Conservation (phyloP, 2,888 invertebrate genomes). For the Drosophila rubida region DNA sequence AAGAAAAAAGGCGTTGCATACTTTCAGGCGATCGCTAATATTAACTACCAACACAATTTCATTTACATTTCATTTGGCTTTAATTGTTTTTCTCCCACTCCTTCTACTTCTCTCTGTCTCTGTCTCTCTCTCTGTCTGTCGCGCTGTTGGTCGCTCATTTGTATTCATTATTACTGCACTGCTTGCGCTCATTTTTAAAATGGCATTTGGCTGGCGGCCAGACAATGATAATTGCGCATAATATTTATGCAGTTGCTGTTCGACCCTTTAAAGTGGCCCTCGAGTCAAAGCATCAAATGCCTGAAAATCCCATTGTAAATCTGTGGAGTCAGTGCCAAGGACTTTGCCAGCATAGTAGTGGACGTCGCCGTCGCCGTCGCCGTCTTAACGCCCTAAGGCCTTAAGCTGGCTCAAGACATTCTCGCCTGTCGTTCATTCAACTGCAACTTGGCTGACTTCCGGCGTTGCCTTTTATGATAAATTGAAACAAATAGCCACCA, state of each 20-base stretch:
- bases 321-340: constrained; percentile 52
- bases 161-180: constrained; percentile 63
- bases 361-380: constrained; percentile 1
- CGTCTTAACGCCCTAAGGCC: constrained; percentile 48
- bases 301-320: constrained; percentile 62
- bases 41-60: constrained; percentile 42
- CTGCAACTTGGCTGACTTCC: constrained; percentile 77
- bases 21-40: constrained; percentile 12
- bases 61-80: constrained; percentile 38
- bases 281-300: constrained; percentile 32
- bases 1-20: constrained; percentile 15
- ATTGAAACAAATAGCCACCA: constrained; percentile 78
- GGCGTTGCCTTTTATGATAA: constrained; percentile 79
- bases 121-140: background rate
- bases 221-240: constrained; percentile 65
- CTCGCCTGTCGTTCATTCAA: constrained; percentile 71
- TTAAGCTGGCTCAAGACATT: constrained; percentile 62
- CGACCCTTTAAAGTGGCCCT: constrained; percentile 37
- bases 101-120: background rate
- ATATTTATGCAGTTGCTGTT: constrained; percentile 53
- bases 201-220: constrained; percentile 42
- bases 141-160: constrained; percentile 43
- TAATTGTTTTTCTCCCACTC: constrained; percentile 11
- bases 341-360: constrained; percentile 37
- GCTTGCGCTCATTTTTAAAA: constrained; percentile 32